Conservation (phyloP, 2,113 vertebrate genomes). For the Microtus oregoni region DNA sequence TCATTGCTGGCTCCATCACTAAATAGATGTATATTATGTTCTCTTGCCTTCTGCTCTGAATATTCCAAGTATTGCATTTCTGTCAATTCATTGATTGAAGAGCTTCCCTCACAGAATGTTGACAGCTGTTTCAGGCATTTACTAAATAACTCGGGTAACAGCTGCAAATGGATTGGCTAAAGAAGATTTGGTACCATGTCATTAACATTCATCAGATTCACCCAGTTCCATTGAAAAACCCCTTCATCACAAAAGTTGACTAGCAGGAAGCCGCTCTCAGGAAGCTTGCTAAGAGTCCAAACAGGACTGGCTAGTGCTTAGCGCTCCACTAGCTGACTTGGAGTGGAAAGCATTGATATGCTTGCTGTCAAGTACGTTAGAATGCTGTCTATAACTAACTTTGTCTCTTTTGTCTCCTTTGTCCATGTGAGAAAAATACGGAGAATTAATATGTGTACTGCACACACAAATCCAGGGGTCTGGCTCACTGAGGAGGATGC, state of each 20-base stretch:
- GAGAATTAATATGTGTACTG: neutral
- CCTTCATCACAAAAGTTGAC: constrained; percentile 63
- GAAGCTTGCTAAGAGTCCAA: constrained; percentile 44
- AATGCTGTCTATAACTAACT: neutral
- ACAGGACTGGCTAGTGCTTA: constrained; percentile 22
- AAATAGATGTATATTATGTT: constrained; percentile 77
- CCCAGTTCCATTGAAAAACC: constrained; percentile 67
- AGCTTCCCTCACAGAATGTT: constrained; percentile 74
- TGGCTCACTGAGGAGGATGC: neutral
- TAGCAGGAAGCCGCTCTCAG: constrained; percentile 41
- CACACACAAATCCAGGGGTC: neutral
- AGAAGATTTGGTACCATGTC: constrained; percentile 63
- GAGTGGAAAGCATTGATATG: neutral
- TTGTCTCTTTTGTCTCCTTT: constrained; percentile 9
- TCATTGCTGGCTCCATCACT: constrained; percentile 73
- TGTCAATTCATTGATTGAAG: constrained; percentile 83
- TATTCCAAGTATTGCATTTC: constrained; percentile 79
- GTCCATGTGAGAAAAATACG: neutral
- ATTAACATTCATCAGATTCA: constrained; percentile 77
- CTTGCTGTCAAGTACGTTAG: neutral
- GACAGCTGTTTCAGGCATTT: constrained; percentile 79
- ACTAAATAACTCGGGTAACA: constrained; percentile 74
- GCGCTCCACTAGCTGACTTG: constrained; percentile 40
- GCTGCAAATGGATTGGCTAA: constrained; percentile 77
- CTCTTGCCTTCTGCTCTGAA: constrained; percentile 77